These are phyloP conservation scores for Actinostola sp. DNA, from an alignment of 92 coral and sea anemone species.

Conservation along the genomic window DNA sequence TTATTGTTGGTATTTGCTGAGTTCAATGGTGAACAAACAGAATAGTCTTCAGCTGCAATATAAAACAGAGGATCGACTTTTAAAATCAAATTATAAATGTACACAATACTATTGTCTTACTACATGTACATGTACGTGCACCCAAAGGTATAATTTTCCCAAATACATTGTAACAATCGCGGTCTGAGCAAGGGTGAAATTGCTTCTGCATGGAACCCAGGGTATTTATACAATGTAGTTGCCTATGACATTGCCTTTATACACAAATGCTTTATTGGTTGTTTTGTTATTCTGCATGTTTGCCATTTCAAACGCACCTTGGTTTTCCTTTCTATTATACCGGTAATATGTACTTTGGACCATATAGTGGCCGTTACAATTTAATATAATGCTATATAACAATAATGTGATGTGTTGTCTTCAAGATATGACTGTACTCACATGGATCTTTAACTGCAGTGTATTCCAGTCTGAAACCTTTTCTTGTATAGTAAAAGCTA, in stretches of 20 bases:
- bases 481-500: neutral
- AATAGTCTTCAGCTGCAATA: neutral
- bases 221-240: too few species aligned
- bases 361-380: neutral
- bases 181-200: too few species aligned
- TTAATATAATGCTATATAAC: neutral
- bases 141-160: too few species aligned
- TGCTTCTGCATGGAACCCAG: too few species aligned
- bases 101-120: neutral
- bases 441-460: neutral
- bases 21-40: constrained; percentile 26
- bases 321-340: too few species aligned
- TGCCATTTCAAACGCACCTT: too few species aligned
- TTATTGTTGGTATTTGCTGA: neutral
- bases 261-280: too few species aligned
- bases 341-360: too few species aligned
- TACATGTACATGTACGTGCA: too few species aligned
- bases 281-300: too few species aligned
- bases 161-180: too few species aligned
- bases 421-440: neutral
- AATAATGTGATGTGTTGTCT: neutral
- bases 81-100: neutral
- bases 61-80: neutral
- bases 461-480: neutral
- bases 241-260: too few species aligned